Base-by-base conservation (phyloP, 2,888 invertebrate genomes). In the Macaria notata region DNA sequence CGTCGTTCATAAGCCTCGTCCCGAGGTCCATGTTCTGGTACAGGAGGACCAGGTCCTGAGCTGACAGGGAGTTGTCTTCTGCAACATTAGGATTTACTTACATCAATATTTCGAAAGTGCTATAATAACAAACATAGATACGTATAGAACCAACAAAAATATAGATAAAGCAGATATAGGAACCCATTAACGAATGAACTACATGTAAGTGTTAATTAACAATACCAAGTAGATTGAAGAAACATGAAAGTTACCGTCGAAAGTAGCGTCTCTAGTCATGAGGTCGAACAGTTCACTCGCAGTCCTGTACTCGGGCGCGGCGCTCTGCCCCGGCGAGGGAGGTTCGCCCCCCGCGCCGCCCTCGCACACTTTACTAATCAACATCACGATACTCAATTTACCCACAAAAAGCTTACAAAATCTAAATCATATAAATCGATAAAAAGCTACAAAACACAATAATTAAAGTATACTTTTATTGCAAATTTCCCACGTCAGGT, bases 21-120 rank as follows among this genome's bases (percentile, higher is more conserved):
- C 79, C 85, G 47, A 82, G 56, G 50, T 89, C 90, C 5, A 86
- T 79, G 64, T 91, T 91, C 74, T 88, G 83, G 66, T 89, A 89
- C 5, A 91, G 69, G 30, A 88, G 76, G 4, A 89, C 82, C 57
- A 90, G 72, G 65, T 91, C 89, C 57, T 77, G 76, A 9, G 83
- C 71, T 19, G 79, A 75, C 8, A 88, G 64, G n/a, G 75, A 61
- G 42, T 76, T 74, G 8, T 73, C 71, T 60, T 70, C 81, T 82
- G 72, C 9, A 73, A 72, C 9, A 9, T n/a, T 36, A 41, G 9
- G 9, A 9, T 38, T 38, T 38, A 8, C 19, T 19, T 19, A 19
- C 19, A 36, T n/a, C 4, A 9, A 41, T 9, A 41, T 41, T 41
- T 41, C 9, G 9, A 8, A 41, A 8, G n/a, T 41, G 9, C 9